Base-by-base conservation (phyloP, 1,140 invertebrate genomes). In the Aphidius gifuensis region DNA sequence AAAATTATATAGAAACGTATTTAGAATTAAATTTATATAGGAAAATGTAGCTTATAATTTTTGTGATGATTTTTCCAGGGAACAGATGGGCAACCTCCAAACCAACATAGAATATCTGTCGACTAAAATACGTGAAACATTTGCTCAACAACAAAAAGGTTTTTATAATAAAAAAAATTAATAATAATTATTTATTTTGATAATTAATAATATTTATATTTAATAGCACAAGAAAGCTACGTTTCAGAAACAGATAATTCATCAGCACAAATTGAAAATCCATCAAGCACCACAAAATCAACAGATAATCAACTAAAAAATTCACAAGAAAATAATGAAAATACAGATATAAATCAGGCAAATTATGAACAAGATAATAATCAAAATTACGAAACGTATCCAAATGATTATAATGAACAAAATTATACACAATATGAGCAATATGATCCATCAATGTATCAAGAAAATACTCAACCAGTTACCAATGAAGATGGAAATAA, bases 31-130 rank as follows among this genome's bases (percentile, higher is more conserved):
- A 39, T n/a, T 16, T 38, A 39, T 40, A 11, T 32, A 40, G 1
- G 0, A 55, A 40, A 40, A 7, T 40, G 21, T 43, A n/a, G 9
- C 2, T 53, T 39, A 53, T 32, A 11, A 4, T 9, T 11, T 38
- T 9, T 39, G 32, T 3, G 11, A 23, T 53, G 5, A 51, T 56
- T 68, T 66, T 64, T 71, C n/a, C n/a, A 84, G 83, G 80, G 73
- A 83, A 78, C 80, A 83, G 73, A 82, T 83, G 80, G 80, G 74
- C 75, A 74, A 67, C 62, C 68, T 83, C 76, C 82, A 83, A 78
- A 80, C 64, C 75, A 83, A 81, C 74, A 71, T 83, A 82, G 75
- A 80, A 60, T 76, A 73, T 62, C 72, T 83, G 49, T 80, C 77
- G 67, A 78, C 66, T 72, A 82, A 81, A 76, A 72, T 82, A 68